Percentiles rank a stretch among this genome's conserved stretches.
Evolutionary conservation across 2,797 vertebrate genomes (phyloP).

Genomic region (Cheirogaleus major): DNA sequence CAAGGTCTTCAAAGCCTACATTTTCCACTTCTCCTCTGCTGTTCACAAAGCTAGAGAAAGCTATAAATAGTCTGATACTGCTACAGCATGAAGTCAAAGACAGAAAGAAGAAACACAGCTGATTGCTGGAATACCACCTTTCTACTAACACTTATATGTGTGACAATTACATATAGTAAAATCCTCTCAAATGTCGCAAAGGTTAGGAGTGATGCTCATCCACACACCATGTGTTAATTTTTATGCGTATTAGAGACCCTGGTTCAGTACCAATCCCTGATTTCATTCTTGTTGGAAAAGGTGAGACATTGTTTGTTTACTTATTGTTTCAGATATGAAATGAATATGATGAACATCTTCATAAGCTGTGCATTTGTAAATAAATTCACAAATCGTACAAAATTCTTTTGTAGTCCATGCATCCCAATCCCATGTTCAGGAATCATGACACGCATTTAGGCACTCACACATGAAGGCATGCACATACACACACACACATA

Average conservation of each 20-base stretch:
- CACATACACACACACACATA: neutral
- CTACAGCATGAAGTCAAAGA: neutral
- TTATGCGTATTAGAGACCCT: neutral
- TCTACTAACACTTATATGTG: neutral
- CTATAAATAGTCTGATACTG: slow-evolving; percentile 36
- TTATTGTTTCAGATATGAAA: neutral
- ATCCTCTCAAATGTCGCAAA: neutral
- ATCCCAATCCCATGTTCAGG: neutral
- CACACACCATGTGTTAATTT: neutral
- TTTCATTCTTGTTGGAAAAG: neutral
- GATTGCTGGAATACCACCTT: neutral
- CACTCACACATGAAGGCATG: neutral
- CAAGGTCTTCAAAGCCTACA: neutral
- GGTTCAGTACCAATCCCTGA: neutral
- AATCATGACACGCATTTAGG: neutral
- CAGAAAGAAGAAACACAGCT: neutral
- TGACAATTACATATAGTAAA: neutral
- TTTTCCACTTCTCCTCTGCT: neutral
- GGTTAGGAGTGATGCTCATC: neutral
- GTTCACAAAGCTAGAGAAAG: neutral
- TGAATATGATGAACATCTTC: neutral
- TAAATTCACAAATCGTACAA: slow-evolving; percentile 14
- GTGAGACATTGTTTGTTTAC: neutral
- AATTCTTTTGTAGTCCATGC: neutral
- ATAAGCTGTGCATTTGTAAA: neutral